Evolutionary conservation across 2,888 invertebrate species (phyloP).

Genomic region (Oscheius sp.): DNA sequence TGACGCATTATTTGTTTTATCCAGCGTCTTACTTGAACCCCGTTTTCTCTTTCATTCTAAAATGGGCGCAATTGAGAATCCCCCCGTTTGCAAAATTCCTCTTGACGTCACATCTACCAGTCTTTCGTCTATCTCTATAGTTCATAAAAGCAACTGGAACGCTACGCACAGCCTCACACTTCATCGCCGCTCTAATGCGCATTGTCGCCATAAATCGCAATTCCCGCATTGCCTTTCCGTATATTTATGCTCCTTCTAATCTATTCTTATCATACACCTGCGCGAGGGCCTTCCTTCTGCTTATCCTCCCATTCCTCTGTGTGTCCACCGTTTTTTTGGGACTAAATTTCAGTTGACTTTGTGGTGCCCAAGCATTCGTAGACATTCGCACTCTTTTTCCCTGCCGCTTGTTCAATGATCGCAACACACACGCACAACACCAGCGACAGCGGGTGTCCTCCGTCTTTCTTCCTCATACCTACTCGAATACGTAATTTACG

Average conservation of each 20-base stretch:
- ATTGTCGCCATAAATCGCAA: not conserved
- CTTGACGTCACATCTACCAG: no score
- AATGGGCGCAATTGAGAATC: no score
- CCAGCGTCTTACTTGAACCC: no score
- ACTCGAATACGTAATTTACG: no score
- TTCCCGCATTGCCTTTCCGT: not conserved
- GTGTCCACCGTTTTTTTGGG: not conserved
- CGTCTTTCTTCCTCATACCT: not conserved
- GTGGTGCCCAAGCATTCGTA: no score
- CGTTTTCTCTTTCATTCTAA: no score
- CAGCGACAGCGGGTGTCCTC: not conserved
- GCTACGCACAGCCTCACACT: not conserved
- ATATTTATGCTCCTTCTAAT: not conserved
- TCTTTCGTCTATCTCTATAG: no score
- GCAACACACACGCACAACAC: not conserved
- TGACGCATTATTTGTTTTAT: no score
- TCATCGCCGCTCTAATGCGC: not conserved
- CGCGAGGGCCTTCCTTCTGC: not conserved
- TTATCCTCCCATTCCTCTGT: not conserved
- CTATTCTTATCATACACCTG: not conserved
- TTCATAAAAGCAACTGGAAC: no score
- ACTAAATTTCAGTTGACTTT: no score
- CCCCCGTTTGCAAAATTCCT: no score
- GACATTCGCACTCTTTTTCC: not conserved
- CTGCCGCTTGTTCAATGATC: slow-evolving; percentile 9